Conservation (phyloP, 2,888 invertebrate species). For the Laothoe populi region DNA sequence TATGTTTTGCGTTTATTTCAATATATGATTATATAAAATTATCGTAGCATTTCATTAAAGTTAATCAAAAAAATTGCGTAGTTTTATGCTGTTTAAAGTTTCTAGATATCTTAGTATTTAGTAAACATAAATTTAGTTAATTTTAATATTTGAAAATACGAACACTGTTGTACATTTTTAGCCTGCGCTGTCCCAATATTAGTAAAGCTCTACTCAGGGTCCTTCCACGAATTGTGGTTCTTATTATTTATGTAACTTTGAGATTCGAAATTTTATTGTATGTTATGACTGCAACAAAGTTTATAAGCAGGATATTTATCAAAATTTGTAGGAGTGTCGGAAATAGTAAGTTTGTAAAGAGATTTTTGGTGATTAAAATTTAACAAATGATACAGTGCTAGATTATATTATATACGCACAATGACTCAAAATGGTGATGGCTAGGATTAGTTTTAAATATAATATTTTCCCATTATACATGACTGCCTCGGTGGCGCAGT, state of each 20-base stretch:
- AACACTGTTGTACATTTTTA: neutral
- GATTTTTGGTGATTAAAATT: no score
- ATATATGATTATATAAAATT: neutral
- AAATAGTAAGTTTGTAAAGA: no score
- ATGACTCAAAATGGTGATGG: slow-evolving; percentile 27
- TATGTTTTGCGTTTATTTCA: neutral
- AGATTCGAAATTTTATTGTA: neutral
- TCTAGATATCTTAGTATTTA: neutral
- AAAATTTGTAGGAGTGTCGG: no score
- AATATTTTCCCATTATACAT: slow-evolving; percentile 4
- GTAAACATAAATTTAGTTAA: neutral
- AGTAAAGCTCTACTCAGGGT: neutral
- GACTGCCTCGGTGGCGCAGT: no score
- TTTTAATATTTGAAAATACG: neutral
- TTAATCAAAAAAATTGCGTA: neutral
- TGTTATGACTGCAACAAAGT: no score
- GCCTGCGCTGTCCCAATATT: neutral
- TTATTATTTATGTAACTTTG: neutral
- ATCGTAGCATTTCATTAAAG: neutral
- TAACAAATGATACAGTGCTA: slow-evolving; percentile 37
- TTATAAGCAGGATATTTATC: no score
- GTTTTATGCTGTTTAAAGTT: neutral
- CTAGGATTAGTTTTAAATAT: slow-evolving; percentile 14
- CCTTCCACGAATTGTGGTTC: neutral
- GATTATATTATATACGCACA: slow-evolving; percentile 32